These are phyloP conservation scores for Archilochus colubris DNA, from an alignment of 2,113 vertebrate species.

Conservation along the genomic window DNA sequence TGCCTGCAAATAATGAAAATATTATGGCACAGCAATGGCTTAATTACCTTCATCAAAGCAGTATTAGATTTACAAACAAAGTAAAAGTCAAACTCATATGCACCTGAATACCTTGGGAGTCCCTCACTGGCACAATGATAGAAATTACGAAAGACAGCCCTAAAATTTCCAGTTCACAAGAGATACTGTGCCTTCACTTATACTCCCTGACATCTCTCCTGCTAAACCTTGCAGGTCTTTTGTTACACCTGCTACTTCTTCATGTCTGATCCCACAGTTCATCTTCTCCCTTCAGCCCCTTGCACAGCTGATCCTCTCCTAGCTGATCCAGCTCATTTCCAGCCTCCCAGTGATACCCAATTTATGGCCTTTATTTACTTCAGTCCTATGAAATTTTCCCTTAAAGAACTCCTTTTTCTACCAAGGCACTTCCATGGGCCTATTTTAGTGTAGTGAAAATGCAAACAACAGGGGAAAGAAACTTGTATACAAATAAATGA, in stretches of 20 bases:
- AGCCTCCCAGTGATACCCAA: not conserved
- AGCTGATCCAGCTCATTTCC: not conserved
- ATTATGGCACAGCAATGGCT: rapidly evolving
- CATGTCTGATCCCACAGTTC: not conserved
- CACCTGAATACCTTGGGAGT: not conserved
- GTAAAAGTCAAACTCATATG: not conserved
- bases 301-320: not conserved
- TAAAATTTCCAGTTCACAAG: not conserved
- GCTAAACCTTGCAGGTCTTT: not conserved
- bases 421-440: not conserved
- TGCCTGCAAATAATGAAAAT: not conserved
- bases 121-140: not conserved
- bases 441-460: conserved; percentile 11
- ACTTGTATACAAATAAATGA: not conserved
- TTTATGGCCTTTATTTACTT: not conserved
- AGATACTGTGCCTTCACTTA: not conserved
- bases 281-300: not conserved
- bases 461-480: not conserved
- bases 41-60: not conserved
- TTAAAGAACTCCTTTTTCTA: not conserved
- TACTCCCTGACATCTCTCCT: not conserved
- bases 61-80: not conserved
- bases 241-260: not conserved
- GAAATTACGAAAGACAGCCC: not conserved
- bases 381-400: not conserved